Conservation (phyloP, 2,113 vertebrate species). For the rat (Rattus norvegicus) region DNA sequence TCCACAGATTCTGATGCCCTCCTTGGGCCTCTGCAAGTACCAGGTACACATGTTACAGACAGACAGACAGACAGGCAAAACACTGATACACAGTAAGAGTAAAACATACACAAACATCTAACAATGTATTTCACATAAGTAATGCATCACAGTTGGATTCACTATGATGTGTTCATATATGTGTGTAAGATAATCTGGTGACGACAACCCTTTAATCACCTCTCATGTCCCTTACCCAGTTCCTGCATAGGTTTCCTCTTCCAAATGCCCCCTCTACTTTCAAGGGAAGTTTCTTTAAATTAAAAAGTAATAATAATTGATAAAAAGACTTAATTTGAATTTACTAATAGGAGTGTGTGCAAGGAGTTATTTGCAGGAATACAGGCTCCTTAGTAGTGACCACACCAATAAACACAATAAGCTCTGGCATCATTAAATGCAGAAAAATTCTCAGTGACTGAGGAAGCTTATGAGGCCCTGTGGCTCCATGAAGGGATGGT, state of each 20-base stretch:
- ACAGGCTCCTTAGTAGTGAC: not conserved
- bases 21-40: not conserved
- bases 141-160: not conserved
- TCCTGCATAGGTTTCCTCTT: not conserved
- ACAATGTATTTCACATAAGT: not conserved
- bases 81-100: not conserved
- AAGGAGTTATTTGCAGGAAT: not conserved
- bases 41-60: not conserved
- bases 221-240: not conserved
- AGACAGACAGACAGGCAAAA: not conserved
- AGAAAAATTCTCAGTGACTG: not conserved
- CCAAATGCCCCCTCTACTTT: not conserved
- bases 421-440: not conserved
- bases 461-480: not conserved
- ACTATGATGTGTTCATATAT: not conserved
- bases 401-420: not conserved
- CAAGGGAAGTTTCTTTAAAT: not conserved
- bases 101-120: not conserved
- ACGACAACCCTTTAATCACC: not conserved
- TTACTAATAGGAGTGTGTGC: not conserved
- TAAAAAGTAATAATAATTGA: not conserved
- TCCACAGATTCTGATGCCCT: not conserved
- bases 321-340: not conserved
- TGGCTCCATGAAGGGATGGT: not conserved
- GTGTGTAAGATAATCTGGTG: not conserved